A percentile compares a stretch with the other conserved stretches of the same genome.
Conservation (phyloP, 37 sponge, comb jelly and placozoan genomes). For the Theonella swinhoei region DNA sequence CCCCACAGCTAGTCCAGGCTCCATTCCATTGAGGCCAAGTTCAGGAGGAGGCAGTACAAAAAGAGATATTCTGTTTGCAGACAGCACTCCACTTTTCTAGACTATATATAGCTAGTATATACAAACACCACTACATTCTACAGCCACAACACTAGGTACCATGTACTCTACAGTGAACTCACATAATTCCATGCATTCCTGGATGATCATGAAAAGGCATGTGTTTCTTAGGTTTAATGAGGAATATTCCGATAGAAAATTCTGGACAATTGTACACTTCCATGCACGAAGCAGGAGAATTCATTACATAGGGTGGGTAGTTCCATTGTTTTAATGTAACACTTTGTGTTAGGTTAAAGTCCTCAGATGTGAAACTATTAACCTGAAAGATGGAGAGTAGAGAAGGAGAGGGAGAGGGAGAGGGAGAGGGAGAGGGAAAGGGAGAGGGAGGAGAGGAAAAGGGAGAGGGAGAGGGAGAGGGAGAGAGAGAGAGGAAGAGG, state of each 20-base stretch:
- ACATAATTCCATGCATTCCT: conserved; percentile 80
- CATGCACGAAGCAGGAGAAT: conserved; percentile 65
- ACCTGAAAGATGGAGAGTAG: conserved; percentile 10
- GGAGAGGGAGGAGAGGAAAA: not conserved
- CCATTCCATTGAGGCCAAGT: too few species aligned
- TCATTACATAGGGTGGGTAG: conserved; percentile 33
- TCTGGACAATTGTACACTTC: conserved; percentile 59
- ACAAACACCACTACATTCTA: too few species aligned
- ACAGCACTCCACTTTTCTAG: too few species aligned
- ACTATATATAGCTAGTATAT: too few species aligned
- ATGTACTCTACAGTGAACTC: not conserved
- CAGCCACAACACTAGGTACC: too few species aligned
- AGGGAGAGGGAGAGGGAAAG: not conserved
- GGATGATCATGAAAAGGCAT: conserved; percentile 85
- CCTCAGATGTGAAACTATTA: conserved; percentile 41
- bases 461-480: not conserved
- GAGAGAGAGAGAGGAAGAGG: not conserved
- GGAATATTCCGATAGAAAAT: conserved; percentile 66
- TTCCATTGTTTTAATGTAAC: conserved; percentile 55
- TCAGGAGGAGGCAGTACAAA: too few species aligned
- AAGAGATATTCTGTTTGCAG: too few species aligned
- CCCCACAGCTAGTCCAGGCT: too few species aligned
- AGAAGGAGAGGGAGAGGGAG: not conserved
- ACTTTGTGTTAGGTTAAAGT: conserved; percentile 47
- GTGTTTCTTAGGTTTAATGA: conserved; percentile 51